Percentiles rank a stretch among this genome's conserved stretches.
phyloP scores from a whole-genome alignment of 2,797 vertebrate species.

The Fistularia commersonii region DNA sequence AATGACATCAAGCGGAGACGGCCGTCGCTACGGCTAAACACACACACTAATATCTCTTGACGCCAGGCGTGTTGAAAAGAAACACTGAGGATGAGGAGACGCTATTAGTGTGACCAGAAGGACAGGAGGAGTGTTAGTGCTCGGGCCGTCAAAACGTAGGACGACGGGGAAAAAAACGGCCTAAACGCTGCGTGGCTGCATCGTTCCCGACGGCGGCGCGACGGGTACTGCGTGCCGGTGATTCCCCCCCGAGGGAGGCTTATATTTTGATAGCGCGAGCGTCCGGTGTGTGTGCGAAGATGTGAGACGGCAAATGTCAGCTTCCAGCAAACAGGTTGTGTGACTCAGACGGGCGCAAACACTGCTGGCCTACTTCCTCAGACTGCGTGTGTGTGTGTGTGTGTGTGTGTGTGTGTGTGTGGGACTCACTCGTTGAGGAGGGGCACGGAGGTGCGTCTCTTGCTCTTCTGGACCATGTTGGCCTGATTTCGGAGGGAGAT shows the following conservation, averaged over 20 bases:
- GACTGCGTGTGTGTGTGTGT: slow-evolving; percentile 12
- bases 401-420: slow-evolving; percentile 15
- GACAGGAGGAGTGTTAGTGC: slow-evolving; percentile 33
- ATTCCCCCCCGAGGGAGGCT: slow-evolving; percentile 5
- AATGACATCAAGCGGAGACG: slow-evolving; percentile 57
- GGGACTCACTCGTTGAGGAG: slow-evolving; percentile 92
- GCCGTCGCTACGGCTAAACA: slow-evolving; percentile 28
- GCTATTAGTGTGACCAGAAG: slow-evolving; percentile 25
- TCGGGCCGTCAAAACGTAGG: background rate
- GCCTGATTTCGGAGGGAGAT: slow-evolving; percentile 96
- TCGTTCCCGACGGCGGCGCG: background rate
- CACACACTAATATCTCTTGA: background rate
- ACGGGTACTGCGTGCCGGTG: slow-evolving; percentile 6
- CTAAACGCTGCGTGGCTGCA: too few species aligned
- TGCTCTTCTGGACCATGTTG: slow-evolving; percentile 99
- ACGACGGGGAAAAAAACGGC: background rate
- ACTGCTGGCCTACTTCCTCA: slow-evolving; percentile 68
- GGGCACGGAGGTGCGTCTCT: slow-evolving; percentile 92
- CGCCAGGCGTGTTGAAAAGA: background rate
- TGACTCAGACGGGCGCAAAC: slow-evolving; percentile 77
- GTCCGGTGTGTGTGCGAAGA: slow-evolving; percentile 20
- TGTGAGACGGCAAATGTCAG: slow-evolving; percentile 47
- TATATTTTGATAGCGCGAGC: slow-evolving; percentile 23
- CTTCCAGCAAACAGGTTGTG: slow-evolving; percentile 47
- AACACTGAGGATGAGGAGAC: slow-evolving; percentile 9